Evolutionary conservation across 1,140 invertebrate species (phyloP).

Genomic region (Colletes gigas): DNA sequence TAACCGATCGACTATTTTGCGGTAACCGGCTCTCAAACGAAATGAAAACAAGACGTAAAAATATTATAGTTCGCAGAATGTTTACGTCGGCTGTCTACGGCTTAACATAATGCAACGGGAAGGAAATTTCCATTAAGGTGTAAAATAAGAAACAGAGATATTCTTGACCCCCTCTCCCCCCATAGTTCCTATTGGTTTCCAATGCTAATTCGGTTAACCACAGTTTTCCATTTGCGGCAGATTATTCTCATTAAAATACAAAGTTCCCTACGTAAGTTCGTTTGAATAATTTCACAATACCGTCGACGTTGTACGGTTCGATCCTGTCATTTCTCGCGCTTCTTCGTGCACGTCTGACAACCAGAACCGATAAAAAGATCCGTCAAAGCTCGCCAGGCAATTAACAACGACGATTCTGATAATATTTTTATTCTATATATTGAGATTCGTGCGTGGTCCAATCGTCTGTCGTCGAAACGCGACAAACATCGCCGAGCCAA

Average conservation of each 20-base stretch:
- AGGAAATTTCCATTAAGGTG: not conserved
- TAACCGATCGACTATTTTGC: too few species aligned
- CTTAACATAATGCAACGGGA: not conserved
- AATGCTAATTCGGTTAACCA: not conserved
- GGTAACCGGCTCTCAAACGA: too few species aligned
- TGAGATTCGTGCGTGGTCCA: too few species aligned
- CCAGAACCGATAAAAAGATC: too few species aligned
- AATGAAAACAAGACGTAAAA: too few species aligned
- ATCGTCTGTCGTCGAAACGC: not conserved
- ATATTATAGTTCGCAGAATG: too few species aligned
- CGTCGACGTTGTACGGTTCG: not conserved
- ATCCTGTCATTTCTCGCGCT: too few species aligned
- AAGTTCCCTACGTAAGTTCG: not conserved
- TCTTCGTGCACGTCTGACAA: too few species aligned
- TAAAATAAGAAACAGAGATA: not conserved
- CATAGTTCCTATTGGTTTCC: not conserved
- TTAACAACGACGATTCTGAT: too few species aligned
- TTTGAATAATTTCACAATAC: not conserved
- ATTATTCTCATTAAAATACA: not conserved
- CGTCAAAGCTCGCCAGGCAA: too few species aligned
- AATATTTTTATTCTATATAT: too few species aligned
- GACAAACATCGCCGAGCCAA: not conserved
- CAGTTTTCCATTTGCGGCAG: not conserved
- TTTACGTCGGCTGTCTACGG: too few species aligned
- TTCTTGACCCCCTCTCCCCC: not conserved